phyloP scores from a whole-genome alignment of 1,140 invertebrate species.

The Drosophila rufa region DNA sequence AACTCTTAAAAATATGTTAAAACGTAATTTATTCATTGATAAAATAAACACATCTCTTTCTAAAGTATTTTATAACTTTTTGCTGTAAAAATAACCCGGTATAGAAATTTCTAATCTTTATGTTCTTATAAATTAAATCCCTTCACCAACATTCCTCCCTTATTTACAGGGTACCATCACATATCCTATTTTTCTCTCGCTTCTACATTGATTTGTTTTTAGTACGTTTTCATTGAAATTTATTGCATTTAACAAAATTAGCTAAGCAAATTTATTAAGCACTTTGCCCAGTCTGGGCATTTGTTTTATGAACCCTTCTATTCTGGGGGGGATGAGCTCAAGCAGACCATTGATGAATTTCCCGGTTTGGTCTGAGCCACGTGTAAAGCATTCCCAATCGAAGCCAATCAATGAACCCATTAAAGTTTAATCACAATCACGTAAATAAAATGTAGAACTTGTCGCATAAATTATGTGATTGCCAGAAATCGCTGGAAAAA shows the following conservation, averaged over 20 bases:
- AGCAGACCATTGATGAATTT: conserved; percentile 68
- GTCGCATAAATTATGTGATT: conserved; percentile 81
- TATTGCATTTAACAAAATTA: conserved; percentile 82
- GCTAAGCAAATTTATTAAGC: conserved; percentile 83
- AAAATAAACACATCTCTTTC: too few relatives aligned
- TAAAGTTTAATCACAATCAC: conserved; percentile 81
- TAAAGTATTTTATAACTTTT: too few relatives aligned
- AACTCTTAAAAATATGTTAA: not conserved
- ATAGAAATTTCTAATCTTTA: too few relatives aligned
- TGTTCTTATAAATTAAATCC: not conserved
- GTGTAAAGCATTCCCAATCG: conserved; percentile 64
- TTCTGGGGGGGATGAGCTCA: not conserved
- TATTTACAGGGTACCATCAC: conserved; percentile 12
- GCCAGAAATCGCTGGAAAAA: conserved; percentile 59
- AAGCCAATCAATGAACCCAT: conserved; percentile 81
- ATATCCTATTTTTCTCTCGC: conserved; percentile 6
- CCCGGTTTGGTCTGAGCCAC: conserved; percentile 44
- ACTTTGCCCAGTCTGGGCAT: conserved; percentile 51
- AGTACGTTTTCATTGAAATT: conserved; percentile 81
- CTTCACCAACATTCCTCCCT: not conserved
- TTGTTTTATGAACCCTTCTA: conserved; percentile 54
- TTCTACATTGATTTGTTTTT: conserved; percentile 62
- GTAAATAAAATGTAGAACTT: conserved; percentile 80
- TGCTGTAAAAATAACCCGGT: too few relatives aligned
- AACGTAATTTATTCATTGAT: too few relatives aligned